Evolutionary conservation across 2,888 invertebrate species (phyloP), one percentile per base, ranked within the genome.

Genomic region (Rambutsinella grinnellia): DNA sequence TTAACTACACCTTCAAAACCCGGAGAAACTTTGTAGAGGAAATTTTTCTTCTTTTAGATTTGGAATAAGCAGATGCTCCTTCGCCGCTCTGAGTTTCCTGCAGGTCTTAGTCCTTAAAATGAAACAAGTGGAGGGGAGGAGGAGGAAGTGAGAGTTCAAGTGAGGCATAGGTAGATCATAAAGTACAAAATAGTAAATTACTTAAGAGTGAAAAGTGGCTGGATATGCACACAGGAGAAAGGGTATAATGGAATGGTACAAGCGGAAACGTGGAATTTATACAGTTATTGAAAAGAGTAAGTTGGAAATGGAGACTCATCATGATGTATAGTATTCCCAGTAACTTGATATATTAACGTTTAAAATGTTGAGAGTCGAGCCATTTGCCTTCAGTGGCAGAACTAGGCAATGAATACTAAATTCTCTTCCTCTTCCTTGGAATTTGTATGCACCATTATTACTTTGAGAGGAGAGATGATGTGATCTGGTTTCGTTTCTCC

Each of bases 371-470:
- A n/a, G 49, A 61, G 61, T 49, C 46, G 49, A 19, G 17, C 61
- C 61, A 54, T 68, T 60, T 68, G 53, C 68, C 60, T 68, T 60
- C 60, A 60, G 60, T 60, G 24, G 60, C 58, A 60, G 56, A 19
- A 57, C 44, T 57, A 49, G 49, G 67, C 67, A 68, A 68, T 68
- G 68, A 58, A 68, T 68, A 68, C 68, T 58, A 58, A 68, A 68
- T 68, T 68, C 53, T 68, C 56, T 57, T 21, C 56, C 13, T 6
- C 27, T 49, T 21, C 36, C 36, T 0, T 8, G 51, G 2, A 5
- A n/a, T n/a, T 23, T 44, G 3, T 8, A 23, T 17, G 17, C 53
- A n/a, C 27, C 15, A 47, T 13, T 19, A 44, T n/a, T n/a, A n/a
- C n/a, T n/a, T n/a, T n/a, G n/a, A n/a, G n/a, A n/a, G n/a, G n/a